phyloP scores from a whole-genome alignment of 2,797 vertebrate species.

The Falco peregrinus region DNA sequence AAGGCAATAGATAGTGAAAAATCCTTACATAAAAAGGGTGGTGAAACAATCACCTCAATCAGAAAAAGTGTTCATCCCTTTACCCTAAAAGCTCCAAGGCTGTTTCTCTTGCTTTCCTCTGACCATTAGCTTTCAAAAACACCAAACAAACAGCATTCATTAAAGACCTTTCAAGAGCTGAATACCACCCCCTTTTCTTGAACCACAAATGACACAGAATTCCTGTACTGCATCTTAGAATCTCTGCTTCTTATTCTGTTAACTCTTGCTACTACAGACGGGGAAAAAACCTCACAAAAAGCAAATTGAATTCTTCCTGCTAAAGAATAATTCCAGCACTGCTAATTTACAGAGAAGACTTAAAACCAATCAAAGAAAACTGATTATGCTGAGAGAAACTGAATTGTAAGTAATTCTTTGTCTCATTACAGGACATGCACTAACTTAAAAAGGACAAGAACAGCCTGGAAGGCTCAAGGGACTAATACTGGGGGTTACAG shows the following conservation, averaged over 20 bases:
- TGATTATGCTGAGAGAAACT: background rate
- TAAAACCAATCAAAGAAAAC: background rate
- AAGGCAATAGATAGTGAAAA: conserved; percentile 59
- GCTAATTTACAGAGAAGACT: background rate
- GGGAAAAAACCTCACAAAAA: background rate
- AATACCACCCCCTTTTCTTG: conserved; percentile 73
- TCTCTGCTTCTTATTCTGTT: conserved; percentile 59
- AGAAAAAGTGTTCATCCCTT: conserved; percentile 67
- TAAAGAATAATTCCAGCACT: background rate
- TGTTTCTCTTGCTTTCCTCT: conserved; percentile 68
- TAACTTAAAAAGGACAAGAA: conserved; percentile 31
- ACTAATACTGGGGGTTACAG: background rate
- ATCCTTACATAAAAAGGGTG: conserved; percentile 31
- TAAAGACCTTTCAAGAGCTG: conserved; percentile 77
- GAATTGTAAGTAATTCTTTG: conserved; percentile 25
- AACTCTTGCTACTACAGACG: conserved; percentile 64
- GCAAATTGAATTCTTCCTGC: background rate
- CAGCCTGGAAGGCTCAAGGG: conserved; percentile 26
- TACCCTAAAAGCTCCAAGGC: conserved; percentile 63
- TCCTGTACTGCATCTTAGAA: conserved; percentile 58
- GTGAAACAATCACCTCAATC: conserved; percentile 67
- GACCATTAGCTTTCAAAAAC: conserved; percentile 75
- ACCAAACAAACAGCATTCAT: conserved; percentile 74
- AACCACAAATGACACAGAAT: conserved; percentile 76
- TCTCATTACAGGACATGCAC: background rate